Conservation (phyloP, 2,797 vertebrate species). For the Petrocephalus schoutedeni region DNA sequence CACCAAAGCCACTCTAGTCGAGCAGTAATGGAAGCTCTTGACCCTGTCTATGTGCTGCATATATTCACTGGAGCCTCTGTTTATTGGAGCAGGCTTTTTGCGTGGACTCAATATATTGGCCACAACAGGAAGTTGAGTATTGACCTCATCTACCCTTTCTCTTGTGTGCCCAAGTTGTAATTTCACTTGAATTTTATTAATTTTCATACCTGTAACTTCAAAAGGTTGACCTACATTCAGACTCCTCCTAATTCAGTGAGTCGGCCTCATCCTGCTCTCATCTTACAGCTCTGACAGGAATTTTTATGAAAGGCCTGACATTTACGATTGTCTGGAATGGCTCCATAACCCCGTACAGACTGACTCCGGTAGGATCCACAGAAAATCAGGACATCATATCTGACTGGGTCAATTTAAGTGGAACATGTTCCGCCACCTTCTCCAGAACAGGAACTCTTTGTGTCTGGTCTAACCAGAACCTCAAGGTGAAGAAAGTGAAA, state of each 20-base stretch:
- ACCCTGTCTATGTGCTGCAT: neutral
- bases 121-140: neutral
- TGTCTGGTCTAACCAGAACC: neutral
- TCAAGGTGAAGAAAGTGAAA: neutral
- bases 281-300: neutral
- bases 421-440: neutral
- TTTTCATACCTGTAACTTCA: neutral
- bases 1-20: neutral
- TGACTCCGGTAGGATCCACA: neutral
- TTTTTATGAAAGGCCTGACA: neutral
- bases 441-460: neutral
- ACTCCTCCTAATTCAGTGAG: neutral
- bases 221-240: neutral
- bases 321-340: neutral
- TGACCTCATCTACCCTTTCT: neutral
- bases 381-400: neutral
- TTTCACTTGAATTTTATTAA: neutral
- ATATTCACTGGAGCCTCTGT: neutral
- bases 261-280: neutral
- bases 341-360: neutral
- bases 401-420: neutral
- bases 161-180: neutral
- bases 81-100: neutral
- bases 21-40: neutral
- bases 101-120: neutral